Percentiles rank a stretch among this genome's conserved stretches.
phyloP scores from a whole-genome alignment of 2,113 vertebrate species.

The Rostratula benghalensis region DNA sequence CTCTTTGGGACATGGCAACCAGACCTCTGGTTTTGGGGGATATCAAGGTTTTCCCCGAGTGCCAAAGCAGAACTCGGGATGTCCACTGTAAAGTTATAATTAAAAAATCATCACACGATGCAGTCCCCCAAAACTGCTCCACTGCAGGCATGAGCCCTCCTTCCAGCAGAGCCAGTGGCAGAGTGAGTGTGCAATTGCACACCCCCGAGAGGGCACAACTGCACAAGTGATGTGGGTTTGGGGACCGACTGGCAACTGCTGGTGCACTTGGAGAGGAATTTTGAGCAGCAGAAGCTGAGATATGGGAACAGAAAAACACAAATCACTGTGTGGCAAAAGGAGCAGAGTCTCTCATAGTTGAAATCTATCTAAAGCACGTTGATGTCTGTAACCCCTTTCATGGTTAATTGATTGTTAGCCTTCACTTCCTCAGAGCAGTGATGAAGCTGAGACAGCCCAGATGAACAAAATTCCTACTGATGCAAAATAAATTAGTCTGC shows the following conservation, averaged over 20 bases:
- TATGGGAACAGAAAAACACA: accelerated
- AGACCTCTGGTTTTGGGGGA: background rate
- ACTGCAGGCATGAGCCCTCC: background rate
- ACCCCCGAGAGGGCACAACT: background rate
- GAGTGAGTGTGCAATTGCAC: accelerated
- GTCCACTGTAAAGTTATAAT: too few species aligned
- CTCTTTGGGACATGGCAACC: accelerated
- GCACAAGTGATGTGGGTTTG: accelerated
- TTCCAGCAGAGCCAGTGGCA: accelerated
- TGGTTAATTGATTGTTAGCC: background rate
- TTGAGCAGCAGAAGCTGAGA: background rate
- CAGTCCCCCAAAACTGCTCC: background rate
- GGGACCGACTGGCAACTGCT: accelerated
- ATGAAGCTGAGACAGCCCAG: background rate
- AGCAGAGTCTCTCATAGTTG: accelerated
- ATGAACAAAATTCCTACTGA: background rate
- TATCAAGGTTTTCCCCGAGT: background rate
- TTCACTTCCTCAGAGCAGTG: background rate
- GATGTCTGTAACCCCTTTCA: background rate
- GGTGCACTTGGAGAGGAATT: accelerated
- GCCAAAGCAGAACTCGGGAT: background rate
- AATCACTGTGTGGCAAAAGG: background rate
- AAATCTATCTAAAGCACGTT: background rate
- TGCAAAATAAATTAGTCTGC: accelerated
- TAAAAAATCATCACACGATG: background rate